A percentile compares a stretch with the other conserved stretches of the same genome.
phyloP scores from a whole-genome alignment of 37 sponge, comb jelly and placozoan species.

The Ianthella basta region DNA sequence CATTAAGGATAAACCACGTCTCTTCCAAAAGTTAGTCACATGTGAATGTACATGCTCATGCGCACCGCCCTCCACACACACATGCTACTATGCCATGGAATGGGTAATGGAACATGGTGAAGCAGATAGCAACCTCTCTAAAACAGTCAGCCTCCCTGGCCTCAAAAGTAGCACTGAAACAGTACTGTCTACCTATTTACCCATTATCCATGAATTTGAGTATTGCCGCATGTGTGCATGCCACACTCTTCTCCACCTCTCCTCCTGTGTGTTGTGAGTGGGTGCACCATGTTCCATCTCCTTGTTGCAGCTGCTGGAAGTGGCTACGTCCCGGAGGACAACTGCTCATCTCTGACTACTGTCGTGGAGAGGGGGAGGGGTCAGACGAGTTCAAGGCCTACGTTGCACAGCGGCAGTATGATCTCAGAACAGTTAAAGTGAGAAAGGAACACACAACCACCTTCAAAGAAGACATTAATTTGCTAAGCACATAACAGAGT shows the following conservation, averaged over 20 bases:
- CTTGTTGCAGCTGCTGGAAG: neutral
- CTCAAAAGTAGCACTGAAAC: no score
- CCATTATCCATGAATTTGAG: no score
- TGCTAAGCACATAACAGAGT: neutral
- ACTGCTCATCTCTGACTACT: constrained; percentile 60
- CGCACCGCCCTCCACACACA: no score
- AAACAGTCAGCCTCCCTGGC: no score
- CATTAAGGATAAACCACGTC: constrained; percentile 24
- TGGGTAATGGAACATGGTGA: no score
- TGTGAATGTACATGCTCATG: no score
- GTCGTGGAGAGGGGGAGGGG: constrained; percentile 25
- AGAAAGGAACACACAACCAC: neutral
- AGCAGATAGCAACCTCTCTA: no score
- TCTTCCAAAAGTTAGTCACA: constrained; percentile 33
- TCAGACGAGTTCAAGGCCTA: neutral
- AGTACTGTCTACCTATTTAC: no score
- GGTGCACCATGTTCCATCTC: neutral
- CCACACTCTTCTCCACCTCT: no score
- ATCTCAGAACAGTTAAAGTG: neutral
- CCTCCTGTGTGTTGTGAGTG: no score
- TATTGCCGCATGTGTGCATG: no score
- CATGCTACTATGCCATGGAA: no score
- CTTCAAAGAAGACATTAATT: neutral
- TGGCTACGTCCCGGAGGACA: constrained; percentile 66
- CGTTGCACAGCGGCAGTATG: neutral